A percentile compares a stretch with the other conserved stretches of the same genome.
Evolutionary conservation across 2,888 invertebrate genomes (phyloP).

Genomic region (Eupithecia exiguata): DNA sequence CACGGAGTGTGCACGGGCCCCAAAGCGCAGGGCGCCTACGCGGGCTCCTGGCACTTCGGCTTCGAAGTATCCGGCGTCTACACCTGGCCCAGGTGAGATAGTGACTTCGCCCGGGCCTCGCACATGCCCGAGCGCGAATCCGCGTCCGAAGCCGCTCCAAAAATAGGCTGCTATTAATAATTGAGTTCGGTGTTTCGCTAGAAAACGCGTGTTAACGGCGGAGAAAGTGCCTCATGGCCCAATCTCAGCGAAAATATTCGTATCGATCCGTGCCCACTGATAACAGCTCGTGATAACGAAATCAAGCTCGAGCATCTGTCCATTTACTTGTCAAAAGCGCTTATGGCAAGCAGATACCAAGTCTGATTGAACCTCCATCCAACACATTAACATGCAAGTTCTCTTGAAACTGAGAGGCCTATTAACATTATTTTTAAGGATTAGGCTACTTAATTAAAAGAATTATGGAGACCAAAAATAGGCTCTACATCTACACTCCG

Average conservation of each 20-base stretch:
- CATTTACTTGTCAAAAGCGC: conserved; percentile 52
- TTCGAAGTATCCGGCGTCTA: conserved; percentile 99
- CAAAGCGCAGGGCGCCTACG: conserved; percentile 99
- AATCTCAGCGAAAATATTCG: conserved; percentile 75
- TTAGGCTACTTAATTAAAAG: neutral
- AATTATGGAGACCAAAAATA: neutral
- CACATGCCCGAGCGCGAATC: conserved; percentile 81
- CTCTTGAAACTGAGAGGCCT: neutral
- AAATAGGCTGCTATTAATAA: conserved; percentile 84
- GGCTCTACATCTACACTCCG: neutral
- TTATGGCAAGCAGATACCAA: conserved; percentile 6
- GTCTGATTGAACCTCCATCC: neutral
- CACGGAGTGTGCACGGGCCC: conserved; percentile 99
- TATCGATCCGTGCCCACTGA: conserved; percentile 76
- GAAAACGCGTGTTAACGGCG: conserved; percentile 82
- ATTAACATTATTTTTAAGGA: neutral
- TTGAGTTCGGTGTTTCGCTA: conserved; percentile 84
- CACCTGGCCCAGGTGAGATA: conserved; percentile 97
- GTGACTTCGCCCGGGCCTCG: conserved; percentile 83
- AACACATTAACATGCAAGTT: neutral
- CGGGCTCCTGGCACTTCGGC: conserved; percentile 99
- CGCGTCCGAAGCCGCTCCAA: conserved; percentile 83
- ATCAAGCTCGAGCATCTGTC: conserved; percentile 54
- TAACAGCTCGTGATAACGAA: conserved; percentile 75
- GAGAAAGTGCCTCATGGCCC: conserved; percentile 87